Evolutionary conservation across 1,140 invertebrate genomes (phyloP).

Genomic region (Asobara japonica): DNA sequence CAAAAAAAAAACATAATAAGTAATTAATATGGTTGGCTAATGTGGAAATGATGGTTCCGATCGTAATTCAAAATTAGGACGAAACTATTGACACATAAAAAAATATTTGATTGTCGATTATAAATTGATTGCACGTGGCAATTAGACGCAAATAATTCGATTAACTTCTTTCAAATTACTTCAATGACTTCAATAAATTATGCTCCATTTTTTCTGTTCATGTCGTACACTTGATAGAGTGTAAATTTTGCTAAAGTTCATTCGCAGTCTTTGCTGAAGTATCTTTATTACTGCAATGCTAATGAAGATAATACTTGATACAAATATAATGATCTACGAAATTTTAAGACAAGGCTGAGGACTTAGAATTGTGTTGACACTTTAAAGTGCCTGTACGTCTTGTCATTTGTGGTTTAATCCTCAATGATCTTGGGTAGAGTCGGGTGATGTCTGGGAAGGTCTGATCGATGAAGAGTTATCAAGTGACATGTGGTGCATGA

Average conservation of each 20-base stretch:
- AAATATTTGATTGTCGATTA: background rate
- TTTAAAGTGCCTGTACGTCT: constrained; percentile 64
- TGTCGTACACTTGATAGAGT: background rate
- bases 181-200: no score
- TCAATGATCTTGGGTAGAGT: no score
- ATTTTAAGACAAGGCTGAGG: constrained; percentile 60
- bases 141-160: background rate
- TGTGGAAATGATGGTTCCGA: no score
- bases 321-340: constrained; percentile 51
- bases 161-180: background rate
- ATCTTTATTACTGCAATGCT: background rate
- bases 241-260: background rate
- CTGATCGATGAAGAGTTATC: background rate
- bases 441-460: no score
- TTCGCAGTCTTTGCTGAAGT: background rate
- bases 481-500: no score
- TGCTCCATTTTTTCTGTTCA: background rate
- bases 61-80: no score
- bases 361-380: constrained; percentile 61
- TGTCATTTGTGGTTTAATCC: constrained; percentile 63
- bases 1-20: background rate
- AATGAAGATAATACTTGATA: background rate
- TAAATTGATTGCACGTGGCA: background rate
- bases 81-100: no score
- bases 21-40: background rate